Conservation (phyloP, 2,797 vertebrate genomes). For the Esox lucius region DNA sequence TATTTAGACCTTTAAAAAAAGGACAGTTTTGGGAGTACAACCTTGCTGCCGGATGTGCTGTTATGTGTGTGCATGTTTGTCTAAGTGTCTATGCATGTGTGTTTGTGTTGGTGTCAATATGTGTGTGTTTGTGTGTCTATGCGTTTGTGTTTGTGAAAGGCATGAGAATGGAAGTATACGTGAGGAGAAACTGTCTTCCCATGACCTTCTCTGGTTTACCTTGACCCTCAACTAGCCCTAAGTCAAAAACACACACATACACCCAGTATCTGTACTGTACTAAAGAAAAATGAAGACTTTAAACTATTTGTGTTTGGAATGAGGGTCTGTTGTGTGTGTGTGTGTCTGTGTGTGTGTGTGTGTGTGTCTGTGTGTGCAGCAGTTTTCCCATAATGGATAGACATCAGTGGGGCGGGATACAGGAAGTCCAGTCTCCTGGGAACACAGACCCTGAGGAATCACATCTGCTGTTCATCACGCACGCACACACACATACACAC, state of each 20-base stretch:
- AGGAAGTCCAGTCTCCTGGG: constrained; percentile 71
- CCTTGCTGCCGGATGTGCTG: too few species aligned
- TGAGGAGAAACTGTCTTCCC: constrained; percentile 52
- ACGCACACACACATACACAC: constrained; percentile 42
- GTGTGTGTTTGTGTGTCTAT: constrained; percentile 25
- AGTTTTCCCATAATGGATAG: constrained; percentile 74
- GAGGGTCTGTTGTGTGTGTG: neutral
- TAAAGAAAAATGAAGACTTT: neutral
- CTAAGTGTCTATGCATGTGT: too few species aligned
- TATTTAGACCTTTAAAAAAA: too few species aligned
- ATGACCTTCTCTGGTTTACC: constrained; percentile 51
- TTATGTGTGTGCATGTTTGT: too few species aligned
- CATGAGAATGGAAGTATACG: constrained; percentile 19
- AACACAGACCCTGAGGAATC: constrained; percentile 73
- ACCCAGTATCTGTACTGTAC: neutral
- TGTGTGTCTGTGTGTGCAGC: constrained; percentile 23
- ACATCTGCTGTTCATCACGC: constrained; percentile 62
- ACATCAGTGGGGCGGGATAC: constrained; percentile 52
- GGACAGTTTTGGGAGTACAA: too few species aligned
- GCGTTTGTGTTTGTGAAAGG: neutral
- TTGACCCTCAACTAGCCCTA: constrained; percentile 34
- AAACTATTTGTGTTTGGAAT: neutral
- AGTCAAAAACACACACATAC: neutral
- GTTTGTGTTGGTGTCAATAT: neutral
- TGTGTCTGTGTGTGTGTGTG: constrained; percentile 5